Conservation (phyloP, 2,113 vertebrate genomes). For the Phylloscopus trochilus region DNA sequence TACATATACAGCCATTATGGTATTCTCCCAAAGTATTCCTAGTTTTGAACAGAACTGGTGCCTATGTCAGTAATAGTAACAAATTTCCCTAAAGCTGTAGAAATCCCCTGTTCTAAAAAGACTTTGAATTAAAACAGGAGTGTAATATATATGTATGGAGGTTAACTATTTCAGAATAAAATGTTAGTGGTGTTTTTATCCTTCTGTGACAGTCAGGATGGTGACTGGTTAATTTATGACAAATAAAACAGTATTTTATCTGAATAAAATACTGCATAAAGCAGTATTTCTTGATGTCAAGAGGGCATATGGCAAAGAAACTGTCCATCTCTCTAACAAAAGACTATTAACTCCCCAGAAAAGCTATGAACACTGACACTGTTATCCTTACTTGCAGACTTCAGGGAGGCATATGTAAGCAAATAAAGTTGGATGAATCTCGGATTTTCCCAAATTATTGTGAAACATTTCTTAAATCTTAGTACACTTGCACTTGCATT, state of each 20-base stretch:
- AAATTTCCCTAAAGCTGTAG: conserved; percentile 40
- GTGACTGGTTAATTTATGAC: conserved; percentile 31
- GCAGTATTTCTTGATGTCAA: background rate
- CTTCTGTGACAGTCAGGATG: conserved; percentile 8
- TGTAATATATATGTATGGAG: conserved; percentile 46
- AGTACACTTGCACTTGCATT: conserved; percentile 3
- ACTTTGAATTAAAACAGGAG: conserved; percentile 56
- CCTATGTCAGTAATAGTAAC: conserved; percentile 33
- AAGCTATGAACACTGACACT: background rate
- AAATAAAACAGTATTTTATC: background rate
- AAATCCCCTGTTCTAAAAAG: conserved; percentile 50
- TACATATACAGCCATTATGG: background rate
- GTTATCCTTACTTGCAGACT: conserved; percentile 14
- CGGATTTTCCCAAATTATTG: background rate
- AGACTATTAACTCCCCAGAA: background rate
- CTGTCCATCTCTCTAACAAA: background rate
- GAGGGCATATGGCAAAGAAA: conserved; percentile 1
- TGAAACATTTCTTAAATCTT: background rate
- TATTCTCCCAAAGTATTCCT: conserved; percentile 13
- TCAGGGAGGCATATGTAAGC: background rate
- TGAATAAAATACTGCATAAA: background rate
- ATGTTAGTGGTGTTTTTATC: conserved; percentile 11
- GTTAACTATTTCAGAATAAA: conserved; percentile 51
- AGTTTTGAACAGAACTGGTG: conserved; percentile 49
- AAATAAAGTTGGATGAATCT: background rate